phyloP scores from a whole-genome alignment of 2,113 vertebrate genomes.

The Gasterosteus aculeatus region DNA sequence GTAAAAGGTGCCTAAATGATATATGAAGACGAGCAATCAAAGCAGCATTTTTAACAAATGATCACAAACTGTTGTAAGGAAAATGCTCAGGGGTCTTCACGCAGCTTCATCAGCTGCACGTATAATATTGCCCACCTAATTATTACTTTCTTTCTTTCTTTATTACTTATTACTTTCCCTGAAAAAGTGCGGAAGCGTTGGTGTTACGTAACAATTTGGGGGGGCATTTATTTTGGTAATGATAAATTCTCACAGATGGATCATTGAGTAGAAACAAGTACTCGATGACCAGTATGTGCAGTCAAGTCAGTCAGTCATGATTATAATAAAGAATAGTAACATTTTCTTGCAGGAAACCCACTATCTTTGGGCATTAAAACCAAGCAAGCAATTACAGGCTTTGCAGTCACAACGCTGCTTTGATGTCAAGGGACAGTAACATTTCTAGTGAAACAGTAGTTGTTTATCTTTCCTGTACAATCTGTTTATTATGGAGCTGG shows the following conservation, averaged over 20 bases:
- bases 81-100: background rate
- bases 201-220: background rate
- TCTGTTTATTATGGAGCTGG: slow-evolving; percentile 25
- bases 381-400: background rate
- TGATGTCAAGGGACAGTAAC: slow-evolving; percentile 40
- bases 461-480: slow-evolving; percentile 43
- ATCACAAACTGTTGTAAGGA: background rate
- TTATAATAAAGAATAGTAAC: background rate
- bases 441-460: slow-evolving; percentile 25
- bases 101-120: background rate
- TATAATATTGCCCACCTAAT: background rate
- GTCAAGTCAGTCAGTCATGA: background rate
- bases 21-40: background rate
- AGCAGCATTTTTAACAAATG: background rate
- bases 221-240: background rate
- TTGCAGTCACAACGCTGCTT: slow-evolving; percentile 4
- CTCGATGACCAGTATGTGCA: background rate
- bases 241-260: background rate
- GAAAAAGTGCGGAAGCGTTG: background rate
- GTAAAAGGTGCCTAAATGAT: background rate
- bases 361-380: background rate
- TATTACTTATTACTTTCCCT: background rate
- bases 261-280: background rate
- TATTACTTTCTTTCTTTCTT: background rate
- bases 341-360: background rate